These are phyloP conservation scores for Magallana ariakensis DNA, from an alignment of 1,140 invertebrate genomes.

Conservation along the genomic window DNA sequence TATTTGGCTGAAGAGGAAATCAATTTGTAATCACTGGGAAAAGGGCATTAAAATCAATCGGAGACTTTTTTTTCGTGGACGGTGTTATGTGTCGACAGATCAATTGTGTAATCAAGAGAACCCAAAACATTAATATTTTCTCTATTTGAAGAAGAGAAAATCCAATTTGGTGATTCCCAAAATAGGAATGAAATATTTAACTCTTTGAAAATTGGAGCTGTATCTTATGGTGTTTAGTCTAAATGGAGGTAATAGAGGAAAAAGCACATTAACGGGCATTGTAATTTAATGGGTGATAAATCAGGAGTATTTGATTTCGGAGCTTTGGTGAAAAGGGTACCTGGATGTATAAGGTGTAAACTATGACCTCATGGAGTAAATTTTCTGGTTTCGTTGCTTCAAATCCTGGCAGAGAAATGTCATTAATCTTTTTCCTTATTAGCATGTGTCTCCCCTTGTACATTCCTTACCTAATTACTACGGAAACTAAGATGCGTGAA, in stretches of 20 bases:
- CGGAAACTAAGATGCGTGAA: neutral
- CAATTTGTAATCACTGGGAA: conserved; percentile 17
- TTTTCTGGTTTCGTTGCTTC: conserved; percentile 4
- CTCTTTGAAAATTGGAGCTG: neutral
- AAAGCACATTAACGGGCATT: neutral
- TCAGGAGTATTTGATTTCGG: conserved; percentile 22
- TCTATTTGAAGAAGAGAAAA: neutral
- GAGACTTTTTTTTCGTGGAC: neutral
- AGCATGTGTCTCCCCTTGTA: neutral
- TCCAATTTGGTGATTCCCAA: neutral
- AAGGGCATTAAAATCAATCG: neutral
- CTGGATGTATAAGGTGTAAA: conserved; percentile 7
- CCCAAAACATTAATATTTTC: neutral
- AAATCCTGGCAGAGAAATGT: neutral
- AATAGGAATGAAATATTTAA: neutral
- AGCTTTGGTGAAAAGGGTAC: conserved; percentile 8
- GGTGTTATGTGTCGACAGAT: neutral
- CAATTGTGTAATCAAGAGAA: neutral
- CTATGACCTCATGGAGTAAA: conserved; percentile 8
- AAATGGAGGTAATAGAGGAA: neutral
- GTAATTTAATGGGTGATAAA: neutral
- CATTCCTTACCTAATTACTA: conserved; percentile 16
- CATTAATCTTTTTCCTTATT: conserved; percentile 24
- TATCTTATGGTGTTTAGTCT: neutral
- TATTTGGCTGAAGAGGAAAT: conserved; percentile 23